A percentile compares a stretch with the other conserved stretches of the same genome.
phyloP scores from a whole-genome alignment of 2,797 vertebrate species.

The Clarias pachynema region DNA sequence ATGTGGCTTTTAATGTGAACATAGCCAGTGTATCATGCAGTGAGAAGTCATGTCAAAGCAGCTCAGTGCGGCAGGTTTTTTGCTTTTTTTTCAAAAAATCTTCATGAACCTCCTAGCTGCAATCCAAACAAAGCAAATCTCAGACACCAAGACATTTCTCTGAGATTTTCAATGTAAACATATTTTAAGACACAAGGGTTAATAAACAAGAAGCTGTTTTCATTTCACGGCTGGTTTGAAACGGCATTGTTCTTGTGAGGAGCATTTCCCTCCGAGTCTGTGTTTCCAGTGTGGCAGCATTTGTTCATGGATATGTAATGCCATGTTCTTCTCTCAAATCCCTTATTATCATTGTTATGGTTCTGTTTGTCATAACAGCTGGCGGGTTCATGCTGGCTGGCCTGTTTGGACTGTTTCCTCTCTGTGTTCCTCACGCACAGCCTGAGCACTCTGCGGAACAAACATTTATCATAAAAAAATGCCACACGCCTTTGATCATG shows the following conservation, averaged over 20 bases:
- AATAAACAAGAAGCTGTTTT: conserved; percentile 7
- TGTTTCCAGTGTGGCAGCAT: neutral
- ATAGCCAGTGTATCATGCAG: neutral
- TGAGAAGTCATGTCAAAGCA: neutral
- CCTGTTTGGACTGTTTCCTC: neutral
- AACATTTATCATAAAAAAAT: conserved; percentile 40
- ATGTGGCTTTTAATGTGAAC: too few relatives aligned
- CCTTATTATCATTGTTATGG: conserved; percentile 37
- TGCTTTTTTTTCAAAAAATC: too few relatives aligned
- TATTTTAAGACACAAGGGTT: neutral
- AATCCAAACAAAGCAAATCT: neutral
- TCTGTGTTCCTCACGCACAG: neutral
- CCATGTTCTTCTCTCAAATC: conserved; percentile 2
- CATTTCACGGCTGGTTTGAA: neutral
- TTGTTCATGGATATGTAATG: conserved; percentile 5
- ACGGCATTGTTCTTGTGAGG: neutral
- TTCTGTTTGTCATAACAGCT: conserved; percentile 45
- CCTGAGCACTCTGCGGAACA: conserved; percentile 7
- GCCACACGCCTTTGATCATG: conserved; percentile 27
- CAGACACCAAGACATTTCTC: neutral
- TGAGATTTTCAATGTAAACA: neutral
- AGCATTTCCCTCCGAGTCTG: neutral
- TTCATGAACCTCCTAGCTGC: neutral
- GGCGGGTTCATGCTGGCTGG: conserved; percentile 15
- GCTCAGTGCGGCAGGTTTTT: neutral